phyloP scores from a whole-genome alignment of 2,888 invertebrate species.

The Mythimna ferrago region DNA sequence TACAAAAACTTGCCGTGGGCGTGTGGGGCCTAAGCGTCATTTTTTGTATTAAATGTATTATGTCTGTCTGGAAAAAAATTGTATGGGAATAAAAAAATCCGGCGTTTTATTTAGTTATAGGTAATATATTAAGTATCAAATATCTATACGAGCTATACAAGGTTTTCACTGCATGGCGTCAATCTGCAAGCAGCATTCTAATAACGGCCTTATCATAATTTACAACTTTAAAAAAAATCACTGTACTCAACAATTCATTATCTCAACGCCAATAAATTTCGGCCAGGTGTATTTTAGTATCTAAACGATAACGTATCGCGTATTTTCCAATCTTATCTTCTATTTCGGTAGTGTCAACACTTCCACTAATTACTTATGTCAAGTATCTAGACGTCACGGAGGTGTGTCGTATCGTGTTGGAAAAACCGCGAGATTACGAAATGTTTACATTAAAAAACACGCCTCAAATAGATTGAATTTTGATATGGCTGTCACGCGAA shows the following conservation, averaged over 20 bases:
- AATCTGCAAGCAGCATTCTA: background rate
- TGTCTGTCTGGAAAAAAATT: too few relatives aligned
- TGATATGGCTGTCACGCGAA: background rate
- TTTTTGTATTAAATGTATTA: too few relatives aligned
- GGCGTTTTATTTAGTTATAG: too few relatives aligned
- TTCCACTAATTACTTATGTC: slow-evolving; percentile 18
- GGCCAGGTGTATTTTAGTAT: slow-evolving; percentile 20
- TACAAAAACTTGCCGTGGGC: too few relatives aligned
- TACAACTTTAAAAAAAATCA: slow-evolving; percentile 14
- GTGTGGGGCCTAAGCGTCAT: too few relatives aligned
- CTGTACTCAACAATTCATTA: background rate
- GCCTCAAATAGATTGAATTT: background rate
- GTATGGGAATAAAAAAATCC: too few relatives aligned
- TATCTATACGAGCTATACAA: background rate
- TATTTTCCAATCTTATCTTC: slow-evolving; percentile 44
- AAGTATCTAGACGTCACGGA: slow-evolving; percentile 63
- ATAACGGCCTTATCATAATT: background rate
- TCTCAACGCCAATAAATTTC: slow-evolving; percentile 16
- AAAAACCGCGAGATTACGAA: slow-evolving; percentile 20
- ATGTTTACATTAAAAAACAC: slow-evolving; percentile 48
- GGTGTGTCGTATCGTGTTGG: slow-evolving; percentile 68
- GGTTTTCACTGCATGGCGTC: background rate
- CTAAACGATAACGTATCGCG: slow-evolving; percentile 23
- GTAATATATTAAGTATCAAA: too few relatives aligned
- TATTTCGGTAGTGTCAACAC: slow-evolving; percentile 46